Conservation (phyloP, 30 jellyfish, hydroid and myxozoan species). For the Chironex yamaguchii region DNA sequence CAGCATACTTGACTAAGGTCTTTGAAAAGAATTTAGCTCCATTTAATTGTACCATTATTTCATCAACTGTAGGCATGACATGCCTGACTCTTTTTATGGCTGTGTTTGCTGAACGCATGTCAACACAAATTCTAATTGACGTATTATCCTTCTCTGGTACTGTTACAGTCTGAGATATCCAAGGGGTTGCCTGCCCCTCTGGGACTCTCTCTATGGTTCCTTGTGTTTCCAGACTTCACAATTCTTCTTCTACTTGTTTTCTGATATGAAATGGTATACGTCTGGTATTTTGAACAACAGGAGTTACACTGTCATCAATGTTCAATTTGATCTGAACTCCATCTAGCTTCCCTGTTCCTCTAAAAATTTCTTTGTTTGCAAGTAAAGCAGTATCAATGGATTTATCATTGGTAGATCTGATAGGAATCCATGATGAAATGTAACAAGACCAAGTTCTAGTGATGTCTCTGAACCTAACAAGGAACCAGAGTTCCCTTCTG, state of each 20-base stretch:
- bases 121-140: constrained; percentile 43
- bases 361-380: constrained; percentile 23
- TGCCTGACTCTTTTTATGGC: constrained; percentile 47
- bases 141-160: constrained; percentile 50
- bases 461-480: constrained; percentile 62
- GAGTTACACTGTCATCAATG: constrained; percentile 40
- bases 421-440: constrained; percentile 57
- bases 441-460: constrained; percentile 67
- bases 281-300: constrained; percentile 50
- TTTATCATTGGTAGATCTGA: constrained; percentile 48
- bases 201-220: constrained; percentile 48
- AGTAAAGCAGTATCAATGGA: constrained; percentile 16
- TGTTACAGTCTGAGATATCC: constrained; percentile 54
- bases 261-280: constrained; percentile 40
- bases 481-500: constrained; percentile 53
- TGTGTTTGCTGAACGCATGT: constrained; percentile 51
- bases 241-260: constrained; percentile 20
- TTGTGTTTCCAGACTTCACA: constrained; percentile 14
- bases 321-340: constrained; percentile 28
- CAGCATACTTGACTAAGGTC: constrained; percentile 52
- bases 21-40: constrained; percentile 55
- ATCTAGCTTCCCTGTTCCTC: constrained; percentile 14
- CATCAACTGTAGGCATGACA: constrained; percentile 62
- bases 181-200: constrained; percentile 70
- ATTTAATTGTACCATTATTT: constrained; percentile 4